Evolutionary conservation across 1,140 invertebrate species (phyloP), one percentile per base, ranked within the genome.

Genomic region (Rhynchophorus ferrugineus): DNA sequence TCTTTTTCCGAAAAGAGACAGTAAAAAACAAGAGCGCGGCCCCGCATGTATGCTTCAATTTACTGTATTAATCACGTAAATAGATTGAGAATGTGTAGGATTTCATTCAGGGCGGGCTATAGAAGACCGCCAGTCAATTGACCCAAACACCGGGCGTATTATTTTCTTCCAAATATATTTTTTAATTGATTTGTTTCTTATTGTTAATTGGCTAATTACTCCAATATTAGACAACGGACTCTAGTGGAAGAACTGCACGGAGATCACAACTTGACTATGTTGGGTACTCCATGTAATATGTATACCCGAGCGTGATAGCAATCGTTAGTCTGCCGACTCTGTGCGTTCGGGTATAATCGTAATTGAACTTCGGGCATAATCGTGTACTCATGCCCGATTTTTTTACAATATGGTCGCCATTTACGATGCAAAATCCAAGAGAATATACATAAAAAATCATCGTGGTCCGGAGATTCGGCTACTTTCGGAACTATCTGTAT

Each of bases 21-120:
- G n/a, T n/a, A n/a, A n/a, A n/a, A 36, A 46, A 54, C 53, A 54
- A 56, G 34, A 54, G 35, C 38, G 47, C 51, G 55, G 22, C 49
- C 58, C 53, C 57, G 51, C 52, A 57, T 62, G 58, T 61, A 63
- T 61, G 60, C 54, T 57, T 67, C 62, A 64, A 64, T 67, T 66
- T 65, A 66, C 63, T 66, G 63, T 61, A 65, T 66, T 66, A 65
- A 66, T 66, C 60, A 66, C 63, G 61, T 65, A 65, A 66, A 66
- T 66, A 66, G 62, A 62, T 63, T 54, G 57, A 64, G 58, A 66
- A 61, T 64, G 65, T 66, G 63, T 67, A 63, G 65, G 65, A 63
- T 67, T 67, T 66, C 64, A 65, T 67, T 67, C 65, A 67, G 64
- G 64, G 63, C 62, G 65, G 60, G 59, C 60, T 55, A 37, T 29